Conservation (phyloP, 2,113 vertebrate species). For the Diadophis punctatus region DNA sequence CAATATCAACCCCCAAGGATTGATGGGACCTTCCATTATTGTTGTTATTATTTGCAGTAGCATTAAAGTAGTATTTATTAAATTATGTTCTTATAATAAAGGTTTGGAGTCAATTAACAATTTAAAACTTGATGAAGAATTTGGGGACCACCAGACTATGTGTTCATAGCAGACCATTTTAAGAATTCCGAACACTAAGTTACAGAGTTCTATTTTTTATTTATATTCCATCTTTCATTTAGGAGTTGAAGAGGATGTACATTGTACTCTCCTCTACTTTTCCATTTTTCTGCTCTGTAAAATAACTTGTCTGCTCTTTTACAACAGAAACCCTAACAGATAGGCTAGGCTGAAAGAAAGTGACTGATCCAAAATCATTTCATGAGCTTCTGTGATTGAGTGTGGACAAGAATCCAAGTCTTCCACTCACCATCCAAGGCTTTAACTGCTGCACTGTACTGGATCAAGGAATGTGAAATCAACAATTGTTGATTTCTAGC, state of each 20-base stretch:
- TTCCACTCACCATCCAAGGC: not conserved
- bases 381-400: not conserved
- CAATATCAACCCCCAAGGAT: not conserved
- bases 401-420: not conserved
- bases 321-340: not conserved
- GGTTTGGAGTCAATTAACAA: not conserved
- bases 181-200: not conserved
- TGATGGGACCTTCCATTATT: not conserved
- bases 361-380: not conserved
- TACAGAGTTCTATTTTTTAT: not conserved
- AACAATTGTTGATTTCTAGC: not conserved
- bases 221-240: not conserved
- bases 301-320: not conserved
- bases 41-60: not conserved
- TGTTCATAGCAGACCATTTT: not conserved
- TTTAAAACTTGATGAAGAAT: not conserved
- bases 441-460: not conserved
- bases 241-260: not conserved
- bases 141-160: not conserved
- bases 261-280: not conserved
- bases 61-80: not conserved
- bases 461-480: not conserved
- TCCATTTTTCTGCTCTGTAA: not conserved
- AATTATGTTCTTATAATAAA: not conserved
- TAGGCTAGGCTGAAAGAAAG: not conserved